Base-by-base conservation (phyloP, 1,140 invertebrate species). In the Theocolax elegans region DNA sequence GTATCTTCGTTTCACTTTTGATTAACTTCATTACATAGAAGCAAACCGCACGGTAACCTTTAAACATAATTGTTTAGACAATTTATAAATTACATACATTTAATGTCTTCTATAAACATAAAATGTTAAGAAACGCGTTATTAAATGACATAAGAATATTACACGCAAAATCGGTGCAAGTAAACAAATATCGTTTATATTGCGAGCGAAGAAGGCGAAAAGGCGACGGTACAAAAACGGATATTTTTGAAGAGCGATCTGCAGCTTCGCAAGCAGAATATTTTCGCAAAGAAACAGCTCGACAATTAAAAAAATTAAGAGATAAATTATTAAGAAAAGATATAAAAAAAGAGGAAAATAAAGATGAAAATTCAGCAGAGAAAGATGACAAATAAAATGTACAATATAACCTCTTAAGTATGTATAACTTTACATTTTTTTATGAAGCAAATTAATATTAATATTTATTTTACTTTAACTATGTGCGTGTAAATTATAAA, bases 171-270 rank as follows among this genome's bases (percentile, higher is more conserved):
- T n/a, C n/a, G n/a, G n/a, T n/a, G n/a, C n/a, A n/a, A n/a, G n/a
- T n/a, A n/a, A n/a, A n/a, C 9, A 21, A 35, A 1, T 58, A 4
- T 31, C 31, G 49, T 12, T 72, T 46, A n/a, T 77, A 71, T 72
- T 65, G 71, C 10, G 78, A 80, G 54, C 75, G 78, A 59, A 71
- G 64, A 8, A 74, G 80, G 63, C 66, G 78, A 27, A 76, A 63
- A 49, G 81, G 81, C 0, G 76, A 76, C 53, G 80, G 81, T 0
- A 75, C 77, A 0, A 83, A 83, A 49, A 77, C 71, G 1, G 76
- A 83, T n/a, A 78, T 79, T 29, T 82, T 80, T 27, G 79, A 83
- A 17, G 81, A 84, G 65, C 77, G 59, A 72, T 72, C 72, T 0
- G 72, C 76, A 0, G 81, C 81, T 2, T 77, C 60, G 8, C 75